Conservation (phyloP, 2,113 vertebrate genomes). For the Saiga tatarica region DNA sequence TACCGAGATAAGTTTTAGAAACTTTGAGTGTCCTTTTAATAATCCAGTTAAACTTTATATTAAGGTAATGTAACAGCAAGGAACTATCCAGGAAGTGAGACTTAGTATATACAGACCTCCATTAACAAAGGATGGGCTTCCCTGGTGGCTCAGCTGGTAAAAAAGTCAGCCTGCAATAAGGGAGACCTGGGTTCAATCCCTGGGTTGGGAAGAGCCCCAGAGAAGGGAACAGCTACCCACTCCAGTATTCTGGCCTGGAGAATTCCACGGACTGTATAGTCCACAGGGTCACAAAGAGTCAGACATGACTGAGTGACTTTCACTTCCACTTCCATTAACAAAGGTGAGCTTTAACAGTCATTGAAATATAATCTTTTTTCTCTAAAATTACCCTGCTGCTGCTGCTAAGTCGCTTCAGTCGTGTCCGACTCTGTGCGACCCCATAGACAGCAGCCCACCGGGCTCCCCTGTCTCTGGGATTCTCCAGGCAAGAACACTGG, state of each 20-base stretch:
- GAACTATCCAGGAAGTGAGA: neutral
- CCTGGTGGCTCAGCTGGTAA: neutral
- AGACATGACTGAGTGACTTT: neutral
- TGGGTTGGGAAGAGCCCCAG: neutral
- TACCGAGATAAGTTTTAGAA: neutral
- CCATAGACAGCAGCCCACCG: neutral
- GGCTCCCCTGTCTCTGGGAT: neutral
- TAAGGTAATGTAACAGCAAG: neutral
- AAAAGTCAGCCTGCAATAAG: neutral
- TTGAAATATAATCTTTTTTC: neutral
- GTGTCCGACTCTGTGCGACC: rapidly evolving
- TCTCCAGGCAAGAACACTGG: neutral
- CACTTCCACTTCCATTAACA: neutral
- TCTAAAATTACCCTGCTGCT: neutral
- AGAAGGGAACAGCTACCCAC: neutral
- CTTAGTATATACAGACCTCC: neutral
- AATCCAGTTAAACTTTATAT: neutral
- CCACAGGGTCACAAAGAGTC: neutral
- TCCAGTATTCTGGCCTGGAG: neutral
- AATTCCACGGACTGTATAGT: neutral
- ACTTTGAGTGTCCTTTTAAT: neutral
- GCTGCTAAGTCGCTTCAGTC: neutral
- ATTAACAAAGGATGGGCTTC: neutral
- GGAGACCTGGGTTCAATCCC: neutral
- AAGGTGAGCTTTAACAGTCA: neutral